Percentiles rank a stretch among this genome's conserved stretches.
Conservation (phyloP, 1,140 invertebrate genomes). For the Theocolax elegans region DNA sequence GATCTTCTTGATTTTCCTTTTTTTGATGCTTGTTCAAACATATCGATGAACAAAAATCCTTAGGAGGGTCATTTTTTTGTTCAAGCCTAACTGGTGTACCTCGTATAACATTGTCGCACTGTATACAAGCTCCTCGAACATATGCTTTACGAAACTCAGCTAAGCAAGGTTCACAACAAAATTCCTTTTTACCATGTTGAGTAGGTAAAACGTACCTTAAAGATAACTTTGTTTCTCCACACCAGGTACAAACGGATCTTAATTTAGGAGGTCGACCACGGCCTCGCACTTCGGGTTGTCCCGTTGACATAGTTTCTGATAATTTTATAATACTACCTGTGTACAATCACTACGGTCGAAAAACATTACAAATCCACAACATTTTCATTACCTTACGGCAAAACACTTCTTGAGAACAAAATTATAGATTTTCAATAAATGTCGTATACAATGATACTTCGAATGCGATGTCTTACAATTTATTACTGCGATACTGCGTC, state of each 20-base stretch:
- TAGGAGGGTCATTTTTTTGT: conserved; percentile 70
- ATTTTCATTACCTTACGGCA: conserved; percentile 27
- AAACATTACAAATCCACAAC: conserved; percentile 16
- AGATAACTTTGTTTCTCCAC: conserved; percentile 82
- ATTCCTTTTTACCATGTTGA: conserved; percentile 89
- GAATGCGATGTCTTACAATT: neutral
- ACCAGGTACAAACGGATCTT: conserved; percentile 82
- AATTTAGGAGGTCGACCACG: conserved; percentile 81
- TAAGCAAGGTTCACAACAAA: conserved; percentile 90
- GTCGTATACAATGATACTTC: neutral
- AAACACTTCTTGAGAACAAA: conserved; percentile 7
- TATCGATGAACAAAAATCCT: conserved; percentile 85
- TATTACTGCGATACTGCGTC: neutral
- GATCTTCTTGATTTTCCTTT: conserved; percentile 73
- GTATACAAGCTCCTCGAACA: conserved; percentile 84
- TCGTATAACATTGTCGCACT: conserved; percentile 87
- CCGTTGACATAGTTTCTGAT: conserved; percentile 18
- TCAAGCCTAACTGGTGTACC: conserved; percentile 70
- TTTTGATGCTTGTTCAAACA: conserved; percentile 86
- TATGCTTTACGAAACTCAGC: conserved; percentile 89
- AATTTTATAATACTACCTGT: neutral
- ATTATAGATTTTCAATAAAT: neutral
- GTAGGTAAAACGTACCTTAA: conserved; percentile 88
- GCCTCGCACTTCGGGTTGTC: conserved; percentile 55
- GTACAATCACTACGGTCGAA: neutral